Base-by-base conservation (phyloP, 2,888 invertebrate species). In the Caenorhabditis sp. region DNA sequence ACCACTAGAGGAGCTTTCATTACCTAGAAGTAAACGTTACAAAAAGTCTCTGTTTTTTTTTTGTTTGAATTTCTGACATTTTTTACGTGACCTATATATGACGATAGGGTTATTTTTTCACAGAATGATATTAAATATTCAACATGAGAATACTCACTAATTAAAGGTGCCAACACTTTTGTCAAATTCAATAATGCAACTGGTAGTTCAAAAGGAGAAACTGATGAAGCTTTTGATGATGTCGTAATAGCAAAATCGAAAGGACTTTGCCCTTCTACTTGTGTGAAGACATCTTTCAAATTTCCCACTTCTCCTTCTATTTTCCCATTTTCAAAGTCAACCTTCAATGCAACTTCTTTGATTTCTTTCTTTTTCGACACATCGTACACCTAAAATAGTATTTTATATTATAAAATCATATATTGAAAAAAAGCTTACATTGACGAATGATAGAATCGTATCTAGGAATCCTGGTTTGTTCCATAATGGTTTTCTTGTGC, bases 161-260 rank as follows among this genome's bases (percentile, higher is more conserved):
- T 63, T 8, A 78, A 49, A 0, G 78, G 78, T 5, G 76, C 57
- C n/a, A 78, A 38, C 3, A 70, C 76, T 58, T 62, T 54, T 20
- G 66, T 57, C n/a, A 81, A 63, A n/a, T 57, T 64, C 36, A 81
- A 62, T 12, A 81, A 64, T 20, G 78, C 69, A 43, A 68, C 67
- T 14, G 81, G 81, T 23, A 75, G 63, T 36, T 79, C 76, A 56
- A 81, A 81, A 17, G 78, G 77, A 4, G 81, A 78, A 17, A 78
- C 76, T 17, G 63, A 60, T 10, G 67, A 67, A 0, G 73, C 43
- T 57, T 63, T 76, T 12, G 70, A 63, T 1, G 67, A 50, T 8
- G 67, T 65, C 10, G 72, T 53, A 49, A 79, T 74, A 14, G 56
- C 36, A 54, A 71, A 79, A 59, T 79, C 76, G 63, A 79, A 79